Percentiles rank a stretch among this genome's conserved stretches.
Evolutionary conservation across 1,140 invertebrate species (phyloP).

Genomic region (Drosophila kanapiae): DNA sequence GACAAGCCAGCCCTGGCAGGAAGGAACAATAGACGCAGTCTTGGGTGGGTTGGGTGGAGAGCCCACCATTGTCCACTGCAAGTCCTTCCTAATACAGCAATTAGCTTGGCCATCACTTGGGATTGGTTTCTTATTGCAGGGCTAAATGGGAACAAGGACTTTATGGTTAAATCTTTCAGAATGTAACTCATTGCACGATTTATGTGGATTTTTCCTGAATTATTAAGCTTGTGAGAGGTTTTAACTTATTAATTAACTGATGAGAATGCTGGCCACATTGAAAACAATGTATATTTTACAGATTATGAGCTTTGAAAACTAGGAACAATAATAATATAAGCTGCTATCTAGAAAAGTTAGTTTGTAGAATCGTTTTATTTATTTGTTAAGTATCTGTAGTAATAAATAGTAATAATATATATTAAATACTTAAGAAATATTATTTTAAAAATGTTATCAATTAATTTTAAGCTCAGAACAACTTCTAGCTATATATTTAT

Average conservation of each 20-base stretch:
- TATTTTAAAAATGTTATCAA: neutral
- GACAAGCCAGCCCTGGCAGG: neutral
- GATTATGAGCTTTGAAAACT: too few species aligned
- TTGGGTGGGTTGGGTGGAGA: neutral
- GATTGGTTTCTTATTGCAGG: neutral
- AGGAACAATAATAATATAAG: too few species aligned
- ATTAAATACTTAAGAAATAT: neutral
- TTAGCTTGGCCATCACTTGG: neutral
- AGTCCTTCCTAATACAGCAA: constrained; percentile 12
- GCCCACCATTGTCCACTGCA: neutral
- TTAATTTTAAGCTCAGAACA: too few species aligned
- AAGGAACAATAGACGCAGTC: neutral
- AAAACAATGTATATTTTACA: neutral
- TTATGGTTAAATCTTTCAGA: neutral
- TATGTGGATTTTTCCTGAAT: neutral
- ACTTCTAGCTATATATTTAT: too few species aligned
- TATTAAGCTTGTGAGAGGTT: neutral
- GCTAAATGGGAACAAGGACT: neutral
- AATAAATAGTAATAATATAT: neutral
- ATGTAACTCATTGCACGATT: neutral
- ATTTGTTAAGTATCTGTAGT: neutral
- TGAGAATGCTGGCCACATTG: neutral
- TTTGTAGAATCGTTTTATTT: neutral
- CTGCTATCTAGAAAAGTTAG: too few species aligned
- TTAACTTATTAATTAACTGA: neutral